phyloP scores from a whole-genome alignment of 2,113 vertebrate species.

The Platysternon megacephalum region DNA sequence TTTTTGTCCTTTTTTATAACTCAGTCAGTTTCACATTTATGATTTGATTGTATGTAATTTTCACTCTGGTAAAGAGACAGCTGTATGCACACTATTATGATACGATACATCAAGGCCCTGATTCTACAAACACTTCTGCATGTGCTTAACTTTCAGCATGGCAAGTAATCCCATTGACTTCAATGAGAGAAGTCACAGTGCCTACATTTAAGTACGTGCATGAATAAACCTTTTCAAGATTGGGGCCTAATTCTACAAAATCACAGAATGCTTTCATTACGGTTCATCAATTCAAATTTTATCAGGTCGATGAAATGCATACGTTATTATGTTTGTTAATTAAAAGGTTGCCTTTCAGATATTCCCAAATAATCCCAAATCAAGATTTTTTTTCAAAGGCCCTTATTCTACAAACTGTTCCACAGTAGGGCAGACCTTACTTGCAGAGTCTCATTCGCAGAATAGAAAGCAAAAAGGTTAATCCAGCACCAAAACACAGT shows the following conservation, averaged over 20 bases:
- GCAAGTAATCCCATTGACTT: background rate
- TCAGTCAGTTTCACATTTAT: background rate
- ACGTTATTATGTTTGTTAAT: background rate
- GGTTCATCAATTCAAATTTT: accelerated
- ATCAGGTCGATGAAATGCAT: background rate
- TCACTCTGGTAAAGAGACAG: background rate
- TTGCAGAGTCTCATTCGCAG: background rate
- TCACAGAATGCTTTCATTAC: background rate
- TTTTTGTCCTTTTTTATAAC: background rate
- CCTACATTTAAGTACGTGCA: background rate
- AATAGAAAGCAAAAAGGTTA: background rate
- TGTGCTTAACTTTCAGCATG: background rate
- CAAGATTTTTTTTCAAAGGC: background rate
- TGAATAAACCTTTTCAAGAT: background rate
- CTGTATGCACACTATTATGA: background rate
- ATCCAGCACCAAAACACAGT: background rate
- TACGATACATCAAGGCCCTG: background rate
- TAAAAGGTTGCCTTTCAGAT: accelerated
- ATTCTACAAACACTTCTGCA: background rate
- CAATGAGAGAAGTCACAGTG: background rate
- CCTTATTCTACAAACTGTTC: background rate
- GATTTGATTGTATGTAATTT: background rate
- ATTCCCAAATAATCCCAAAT: background rate
- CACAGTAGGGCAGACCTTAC: background rate
- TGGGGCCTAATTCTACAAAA: background rate